These are phyloP conservation scores for Pedicia rivosa DNA, from an alignment of 2,888 invertebrate genomes.

Conservation along the genomic window DNA sequence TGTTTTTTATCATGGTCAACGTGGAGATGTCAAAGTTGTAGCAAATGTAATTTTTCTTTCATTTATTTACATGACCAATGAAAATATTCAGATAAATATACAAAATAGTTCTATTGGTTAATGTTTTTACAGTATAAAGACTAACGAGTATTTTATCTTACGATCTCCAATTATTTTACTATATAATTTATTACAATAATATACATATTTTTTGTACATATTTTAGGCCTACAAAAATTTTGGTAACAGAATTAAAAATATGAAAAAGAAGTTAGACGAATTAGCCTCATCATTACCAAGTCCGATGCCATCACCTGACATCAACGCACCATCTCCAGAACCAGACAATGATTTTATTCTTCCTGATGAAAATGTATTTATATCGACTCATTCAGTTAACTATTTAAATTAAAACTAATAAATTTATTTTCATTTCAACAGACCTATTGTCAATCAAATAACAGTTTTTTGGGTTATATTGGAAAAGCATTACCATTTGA, in stretches of 20 bases:
- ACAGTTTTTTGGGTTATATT: slow-evolving; percentile 47
- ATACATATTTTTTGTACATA: slow-evolving; percentile 4
- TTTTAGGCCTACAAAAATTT: slow-evolving; percentile 86
- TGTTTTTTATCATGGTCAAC: slow-evolving; percentile 76
- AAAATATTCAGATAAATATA: not conserved
- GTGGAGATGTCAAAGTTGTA: slow-evolving; percentile 89
- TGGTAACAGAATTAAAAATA: slow-evolving; percentile 67
- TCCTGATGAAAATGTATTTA: slow-evolving; percentile 39
- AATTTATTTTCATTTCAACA: no score
- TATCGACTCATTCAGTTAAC: no score
- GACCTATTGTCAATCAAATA: slow-evolving; percentile 19
- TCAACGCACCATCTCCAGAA: slow-evolving; percentile 57
- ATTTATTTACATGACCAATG: no score
- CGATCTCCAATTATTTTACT: slow-evolving; percentile 1
- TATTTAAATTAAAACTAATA: no score
- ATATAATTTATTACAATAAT: not conserved
- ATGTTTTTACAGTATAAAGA: slow-evolving; percentile 1
- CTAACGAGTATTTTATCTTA: slow-evolving; percentile 1
- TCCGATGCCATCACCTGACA: slow-evolving; percentile 41
- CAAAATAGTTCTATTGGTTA: not conserved
- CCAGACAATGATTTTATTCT: slow-evolving; percentile 69
- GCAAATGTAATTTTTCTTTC: slow-evolving; percentile 83
- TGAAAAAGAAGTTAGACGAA: slow-evolving; percentile 76
- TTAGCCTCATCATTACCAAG: slow-evolving; percentile 53
- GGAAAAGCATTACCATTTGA: slow-evolving; percentile 45